These are phyloP conservation scores for Cataglyphis hispanica DNA, from an alignment of 1,140 invertebrate species.

Conservation along the genomic window DNA sequence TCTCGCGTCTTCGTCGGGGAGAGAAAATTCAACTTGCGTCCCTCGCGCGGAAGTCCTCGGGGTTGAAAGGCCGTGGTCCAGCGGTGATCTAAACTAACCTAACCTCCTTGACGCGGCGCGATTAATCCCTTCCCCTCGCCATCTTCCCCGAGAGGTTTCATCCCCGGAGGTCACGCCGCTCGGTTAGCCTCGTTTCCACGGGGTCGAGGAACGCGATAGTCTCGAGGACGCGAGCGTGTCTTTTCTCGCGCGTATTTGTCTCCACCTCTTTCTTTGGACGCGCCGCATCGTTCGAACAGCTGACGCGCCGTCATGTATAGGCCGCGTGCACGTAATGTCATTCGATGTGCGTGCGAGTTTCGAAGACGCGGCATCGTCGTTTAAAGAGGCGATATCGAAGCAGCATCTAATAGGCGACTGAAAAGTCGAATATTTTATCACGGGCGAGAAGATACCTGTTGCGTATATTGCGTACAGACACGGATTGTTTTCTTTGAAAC, in stretches of 20 bases:
- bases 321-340: constrained; percentile 3
- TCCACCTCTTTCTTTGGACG: constrained; percentile 21
- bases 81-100: constrained; percentile 45
- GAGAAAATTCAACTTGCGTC: neutral
- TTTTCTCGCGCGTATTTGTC: neutral
- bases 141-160: constrained; percentile 57
- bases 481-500: neutral
- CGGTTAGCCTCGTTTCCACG: constrained; percentile 75
- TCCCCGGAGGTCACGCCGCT: constrained; percentile 63
- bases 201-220: constrained; percentile 76
- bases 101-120: constrained; percentile 55
- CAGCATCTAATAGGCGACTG: neutral
- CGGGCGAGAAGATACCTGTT: constrained; percentile 33
- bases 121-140: constrained; percentile 42
- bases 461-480: constrained; percentile 13
- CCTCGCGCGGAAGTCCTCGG: constrained; percentile 1
- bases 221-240: constrained; percentile 66
- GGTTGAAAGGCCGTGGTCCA: neutral
- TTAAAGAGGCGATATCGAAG: constrained; percentile 13
- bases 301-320: constrained; percentile 42
- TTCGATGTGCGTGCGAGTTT: constrained; percentile 33
- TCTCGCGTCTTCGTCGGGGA: neutral
- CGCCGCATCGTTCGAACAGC: constrained; percentile 65
- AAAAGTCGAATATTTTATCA: neutral
- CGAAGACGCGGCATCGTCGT: constrained; percentile 30